Percentiles rank a stretch among this genome's conserved stretches.
phyloP scores from a whole-genome alignment of 2,113 vertebrate species.

The Ailuropoda melanoleuca region DNA sequence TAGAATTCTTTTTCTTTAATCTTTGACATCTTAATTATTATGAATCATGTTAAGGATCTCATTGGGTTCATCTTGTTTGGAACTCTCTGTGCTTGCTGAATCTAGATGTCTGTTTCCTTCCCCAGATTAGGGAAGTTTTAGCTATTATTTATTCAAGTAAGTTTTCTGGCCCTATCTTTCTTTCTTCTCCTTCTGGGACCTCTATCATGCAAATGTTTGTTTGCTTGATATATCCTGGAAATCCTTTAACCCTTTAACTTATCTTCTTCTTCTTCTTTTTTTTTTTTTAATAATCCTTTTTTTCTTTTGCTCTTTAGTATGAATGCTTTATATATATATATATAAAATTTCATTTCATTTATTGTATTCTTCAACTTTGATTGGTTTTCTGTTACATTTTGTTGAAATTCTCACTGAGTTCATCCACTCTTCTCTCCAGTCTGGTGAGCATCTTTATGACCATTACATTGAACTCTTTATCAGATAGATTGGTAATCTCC shows the following conservation, averaged over 20 bases:
- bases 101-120: not conserved
- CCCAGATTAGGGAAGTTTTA: not conserved
- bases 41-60: not conserved
- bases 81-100: not conserved
- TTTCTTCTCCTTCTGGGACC: not conserved
- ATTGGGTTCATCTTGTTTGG: not conserved
- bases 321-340: not conserved
- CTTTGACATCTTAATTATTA: not conserved
- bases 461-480: not conserved
- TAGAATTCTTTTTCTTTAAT: not conserved
- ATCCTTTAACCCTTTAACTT: not conserved
- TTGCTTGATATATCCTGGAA: not conserved
- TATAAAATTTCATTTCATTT: not conserved
- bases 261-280: not conserved
- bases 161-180: not conserved
- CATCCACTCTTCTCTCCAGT: not conserved
- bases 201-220: not conserved
- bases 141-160: not conserved
- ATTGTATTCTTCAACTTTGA: not conserved
- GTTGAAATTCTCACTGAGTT: not conserved
- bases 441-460: not conserved
- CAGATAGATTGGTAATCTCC: not conserved
- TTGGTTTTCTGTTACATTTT: not conserved
- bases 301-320: not conserved
- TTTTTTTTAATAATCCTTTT: not conserved